phyloP scores from a whole-genome alignment of 2,888 invertebrate species.

The Sinelater perroti region DNA sequence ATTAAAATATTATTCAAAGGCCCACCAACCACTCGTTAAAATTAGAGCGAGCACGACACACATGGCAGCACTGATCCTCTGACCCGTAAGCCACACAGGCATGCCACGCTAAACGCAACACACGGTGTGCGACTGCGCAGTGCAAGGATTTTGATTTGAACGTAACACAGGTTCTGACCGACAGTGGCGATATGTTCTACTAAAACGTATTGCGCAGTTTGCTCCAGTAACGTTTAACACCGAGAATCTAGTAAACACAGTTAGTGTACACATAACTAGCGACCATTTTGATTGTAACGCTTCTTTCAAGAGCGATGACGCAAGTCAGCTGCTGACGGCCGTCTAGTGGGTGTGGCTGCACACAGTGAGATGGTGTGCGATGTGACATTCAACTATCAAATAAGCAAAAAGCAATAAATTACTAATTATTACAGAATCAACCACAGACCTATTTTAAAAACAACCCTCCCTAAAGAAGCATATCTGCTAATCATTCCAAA shows the following conservation, averaged over 20 bases:
- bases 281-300: conserved; percentile 16
- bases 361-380: no score
- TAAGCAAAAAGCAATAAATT: no score
- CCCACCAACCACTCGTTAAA: conserved; percentile 21
- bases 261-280: conserved; percentile 19
- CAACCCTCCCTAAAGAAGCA: no score
- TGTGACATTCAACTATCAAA: no score
- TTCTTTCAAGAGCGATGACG: no score
- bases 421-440: no score
- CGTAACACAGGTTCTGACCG: neutral
- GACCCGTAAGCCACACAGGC: neutral
- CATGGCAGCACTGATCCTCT: conserved; percentile 17
- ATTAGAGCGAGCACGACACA: conserved; percentile 19
- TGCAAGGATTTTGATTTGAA: neutral
- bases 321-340: no score
- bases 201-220: conserved; percentile 21
- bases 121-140: neutral
- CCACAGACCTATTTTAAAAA: no score
- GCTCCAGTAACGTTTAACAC: conserved; percentile 23
- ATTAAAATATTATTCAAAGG: conserved; percentile 30
- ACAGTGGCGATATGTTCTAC: conserved; percentile 21
- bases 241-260: conserved; percentile 21
- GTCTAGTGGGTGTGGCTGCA: no score
- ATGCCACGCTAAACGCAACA: neutral
- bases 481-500: no score